phyloP scores from a whole-genome alignment of 2,113 vertebrate genomes.

The Cryptomyrus ogoouensis region DNA sequence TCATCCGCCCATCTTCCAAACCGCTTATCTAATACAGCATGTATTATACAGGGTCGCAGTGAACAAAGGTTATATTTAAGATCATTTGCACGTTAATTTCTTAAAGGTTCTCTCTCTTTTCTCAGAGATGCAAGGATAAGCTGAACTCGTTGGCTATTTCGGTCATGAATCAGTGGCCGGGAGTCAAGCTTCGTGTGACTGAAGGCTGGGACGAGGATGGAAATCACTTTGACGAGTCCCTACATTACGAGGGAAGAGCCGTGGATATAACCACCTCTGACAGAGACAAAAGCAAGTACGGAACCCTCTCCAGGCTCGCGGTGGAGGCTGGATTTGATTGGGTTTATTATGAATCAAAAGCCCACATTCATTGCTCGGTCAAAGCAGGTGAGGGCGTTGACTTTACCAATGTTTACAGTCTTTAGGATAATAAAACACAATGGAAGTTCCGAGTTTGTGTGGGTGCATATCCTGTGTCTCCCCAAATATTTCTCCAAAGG shows the following conservation, averaged over 20 bases:
- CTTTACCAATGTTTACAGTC: neutral
- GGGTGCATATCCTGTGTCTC: neutral
- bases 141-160: slow-evolving; percentile 97
- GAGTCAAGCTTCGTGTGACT: slow-evolving; percentile 90
- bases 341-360: slow-evolving; percentile 97
- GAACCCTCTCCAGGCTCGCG: slow-evolving; percentile 88
- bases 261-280: slow-evolving; percentile 99
- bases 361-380: slow-evolving; percentile 95
- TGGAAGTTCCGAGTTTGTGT: neutral
- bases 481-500: neutral
- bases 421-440: neutral
- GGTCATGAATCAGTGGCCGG: slow-evolving; percentile 99
- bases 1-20: neutral
- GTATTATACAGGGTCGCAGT: neutral
- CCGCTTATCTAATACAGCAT: neutral
- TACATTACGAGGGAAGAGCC: slow-evolving; percentile 93
- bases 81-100: neutral
- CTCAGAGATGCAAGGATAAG: slow-evolving; percentile 95
- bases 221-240: slow-evolving; percentile 91
- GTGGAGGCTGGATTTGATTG: slow-evolving; percentile 98
- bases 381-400: slow-evolving; percentile 93
- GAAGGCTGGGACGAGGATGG: slow-evolving; percentile 99
- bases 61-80: neutral
- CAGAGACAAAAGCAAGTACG: slow-evolving; percentile 94
- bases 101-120: neutral